Base-by-base conservation (phyloP, 1,140 invertebrate species). In the Drosophila pachea region DNA sequence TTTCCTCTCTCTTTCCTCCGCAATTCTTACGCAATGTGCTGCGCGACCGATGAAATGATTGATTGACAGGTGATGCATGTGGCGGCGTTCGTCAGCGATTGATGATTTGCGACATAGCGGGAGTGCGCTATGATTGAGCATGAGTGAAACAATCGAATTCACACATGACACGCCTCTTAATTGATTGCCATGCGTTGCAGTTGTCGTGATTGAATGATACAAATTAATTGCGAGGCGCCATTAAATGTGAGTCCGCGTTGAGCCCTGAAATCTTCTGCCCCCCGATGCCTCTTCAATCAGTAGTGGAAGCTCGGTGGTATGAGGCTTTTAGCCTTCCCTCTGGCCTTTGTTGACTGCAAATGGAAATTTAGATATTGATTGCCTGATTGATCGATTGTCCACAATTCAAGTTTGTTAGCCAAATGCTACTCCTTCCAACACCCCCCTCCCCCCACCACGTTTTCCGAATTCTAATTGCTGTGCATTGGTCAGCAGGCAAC, bases 1-100 rank as follows among this genome's bases (percentile, higher is more conserved):
- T 7, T 7, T 43, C n/a, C 4, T 6, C 0, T 12, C 6, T 12
- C 14, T 42, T 36, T 33, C 35, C 16, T 31, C 31, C 7, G 11
- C 45, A 55, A 43, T 67, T 22, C 68, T 66, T 66, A 66, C 54
- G 68, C 54, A 70, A 70, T 40, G 36, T 31, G 40, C 40, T 29
- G 53, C 9, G 0, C 45, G 47, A 42, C 45, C 64, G 61, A 33
- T 53, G 22, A 47, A 53, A 59, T 69, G 54, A 58, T 59, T 70
- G 68, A 70, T 65, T 45, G 61, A 33, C 67, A 40, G 36, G 22
- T 36, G 53, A 52, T 65, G 47, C 29, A 14, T 43, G 47, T n/a
- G 22, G 31, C 40, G 56, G 38, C 38, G 16, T 12, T n/a, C 55
- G 61, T 42, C 54, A 45, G 6, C 48, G 64, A 60, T 60, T 52